Evolutionary conservation across 2,888 invertebrate species (phyloP), one percentile per base, ranked within the genome.

Genomic region (Monoplex corrugatus): DNA sequence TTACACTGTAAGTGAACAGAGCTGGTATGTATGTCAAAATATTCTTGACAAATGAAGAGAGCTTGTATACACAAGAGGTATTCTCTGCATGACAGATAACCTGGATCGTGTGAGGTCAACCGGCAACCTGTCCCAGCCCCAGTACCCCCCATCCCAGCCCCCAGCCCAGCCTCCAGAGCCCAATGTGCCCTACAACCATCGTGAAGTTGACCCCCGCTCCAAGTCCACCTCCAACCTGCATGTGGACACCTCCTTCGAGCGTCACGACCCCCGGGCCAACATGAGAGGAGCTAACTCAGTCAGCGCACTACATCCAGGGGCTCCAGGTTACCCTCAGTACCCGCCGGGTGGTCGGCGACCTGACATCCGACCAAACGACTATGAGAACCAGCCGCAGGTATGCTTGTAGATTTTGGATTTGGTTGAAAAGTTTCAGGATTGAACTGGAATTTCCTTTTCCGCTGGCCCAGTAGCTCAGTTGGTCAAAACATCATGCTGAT

Each of bases 161-260:
- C 38, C 35, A 23, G 43, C n/a, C 5, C 91, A 90, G 32, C 92
- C 90, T 16, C 90, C 89, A 43, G 57, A 89, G 68, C 57, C 92
- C 68, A n/a, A n/a, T n/a, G 19, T 90, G 45, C 78, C 80, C 78
- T 86, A 63, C 87, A 83, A 90, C 57, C 32, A 91, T 40, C 40
- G 91, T 40, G 92, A 91, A 16, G 83, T 89, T 35, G 94, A 94
- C 88, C 91, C 92, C 0, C 93, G 94, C 82, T 93, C 94, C n/a
- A 94, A 94, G 87, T 94, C 94, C 57, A 94, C 94, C 43, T 93
- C 94, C 1, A 94, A 94, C 89, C 91, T 94, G 10, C 92, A 92
- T 78, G 92, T 94, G 91, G 93, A 94, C 89, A 93, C 92, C 87
- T 94, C 94, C 13, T 93, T 94, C 85, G 94, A 94, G 85, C 93